phyloP scores from a whole-genome alignment of 2,797 vertebrate species.

The Carcharodon carcharias region DNA sequence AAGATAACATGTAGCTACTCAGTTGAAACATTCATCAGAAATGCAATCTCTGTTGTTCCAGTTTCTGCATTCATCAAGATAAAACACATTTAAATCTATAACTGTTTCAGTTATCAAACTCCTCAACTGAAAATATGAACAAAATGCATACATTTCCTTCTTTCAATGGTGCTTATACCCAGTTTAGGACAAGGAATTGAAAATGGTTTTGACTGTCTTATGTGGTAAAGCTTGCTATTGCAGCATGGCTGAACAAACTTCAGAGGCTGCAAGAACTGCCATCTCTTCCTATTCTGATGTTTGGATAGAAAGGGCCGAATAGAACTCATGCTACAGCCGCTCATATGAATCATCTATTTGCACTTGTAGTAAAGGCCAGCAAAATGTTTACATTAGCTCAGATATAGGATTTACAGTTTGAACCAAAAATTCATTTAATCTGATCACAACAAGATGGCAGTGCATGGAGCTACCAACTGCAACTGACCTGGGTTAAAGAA shows the following conservation, averaged over 20 bases:
- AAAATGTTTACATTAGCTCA: not conserved
- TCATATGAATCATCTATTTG: not conserved
- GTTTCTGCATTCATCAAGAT: not conserved
- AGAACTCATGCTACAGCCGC: not conserved
- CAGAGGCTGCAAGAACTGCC: not conserved
- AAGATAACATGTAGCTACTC: constrained; percentile 34
- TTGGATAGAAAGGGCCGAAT: not conserved
- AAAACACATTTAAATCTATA: not conserved
- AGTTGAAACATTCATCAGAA: constrained; percentile 21
- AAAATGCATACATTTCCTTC: not conserved
- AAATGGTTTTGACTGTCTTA: not conserved
- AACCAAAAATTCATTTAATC: not conserved
- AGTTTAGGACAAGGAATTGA: not conserved
- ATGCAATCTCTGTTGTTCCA: constrained; percentile 4
- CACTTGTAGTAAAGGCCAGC: not conserved
- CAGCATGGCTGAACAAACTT: not conserved
- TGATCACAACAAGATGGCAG: not conserved
- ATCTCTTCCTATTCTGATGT: not conserved
- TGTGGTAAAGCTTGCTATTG: not conserved
- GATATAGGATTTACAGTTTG: not conserved
- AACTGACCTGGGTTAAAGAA: not conserved
- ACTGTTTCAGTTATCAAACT: not conserved
- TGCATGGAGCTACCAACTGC: not conserved
- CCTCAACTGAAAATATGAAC: constrained; percentile 13
- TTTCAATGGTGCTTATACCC: not conserved